Conservation (phyloP, 2,113 vertebrate genomes). For the Narcine bancroftii region DNA sequence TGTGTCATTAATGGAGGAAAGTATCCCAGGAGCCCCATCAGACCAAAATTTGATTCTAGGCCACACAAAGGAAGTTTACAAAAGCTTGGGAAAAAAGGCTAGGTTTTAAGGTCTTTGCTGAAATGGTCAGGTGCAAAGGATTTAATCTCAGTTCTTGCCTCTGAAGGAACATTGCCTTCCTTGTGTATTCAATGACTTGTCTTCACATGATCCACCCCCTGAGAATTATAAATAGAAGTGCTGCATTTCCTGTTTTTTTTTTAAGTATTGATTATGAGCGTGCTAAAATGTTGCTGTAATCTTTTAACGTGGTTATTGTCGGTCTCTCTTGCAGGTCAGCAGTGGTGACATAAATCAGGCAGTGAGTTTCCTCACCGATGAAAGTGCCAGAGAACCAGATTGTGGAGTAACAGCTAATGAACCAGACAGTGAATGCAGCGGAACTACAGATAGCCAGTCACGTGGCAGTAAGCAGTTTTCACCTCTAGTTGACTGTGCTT, state of each 20-base stretch:
- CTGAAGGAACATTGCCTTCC: background rate
- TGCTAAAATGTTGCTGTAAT: background rate
- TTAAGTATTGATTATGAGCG: background rate
- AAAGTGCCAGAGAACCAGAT: slow-evolving; percentile 49
- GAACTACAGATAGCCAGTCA: background rate
- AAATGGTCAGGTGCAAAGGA: background rate
- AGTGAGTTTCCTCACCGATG: slow-evolving; percentile 72
- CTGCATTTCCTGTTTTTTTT: rapidly evolving
- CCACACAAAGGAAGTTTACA: background rate
- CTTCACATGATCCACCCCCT: background rate
- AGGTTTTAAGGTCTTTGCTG: background rate
- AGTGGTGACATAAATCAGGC: slow-evolving; percentile 82
- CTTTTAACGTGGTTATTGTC: background rate
- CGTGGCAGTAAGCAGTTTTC: background rate
- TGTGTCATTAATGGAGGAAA: background rate
- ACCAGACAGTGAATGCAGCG: slow-evolving; percentile 47
- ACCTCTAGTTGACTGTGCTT: background rate
- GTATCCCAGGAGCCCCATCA: no score
- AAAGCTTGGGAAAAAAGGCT: background rate
- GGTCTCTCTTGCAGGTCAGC: slow-evolving; percentile 59
- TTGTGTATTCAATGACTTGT: background rate
- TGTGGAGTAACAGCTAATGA: slow-evolving; percentile 50
- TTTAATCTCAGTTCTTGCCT: background rate
- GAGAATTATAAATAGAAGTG: background rate
- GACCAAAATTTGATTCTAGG: background rate